Conservation (phyloP, 2,113 vertebrate species). For the Lagopus leucura region DNA sequence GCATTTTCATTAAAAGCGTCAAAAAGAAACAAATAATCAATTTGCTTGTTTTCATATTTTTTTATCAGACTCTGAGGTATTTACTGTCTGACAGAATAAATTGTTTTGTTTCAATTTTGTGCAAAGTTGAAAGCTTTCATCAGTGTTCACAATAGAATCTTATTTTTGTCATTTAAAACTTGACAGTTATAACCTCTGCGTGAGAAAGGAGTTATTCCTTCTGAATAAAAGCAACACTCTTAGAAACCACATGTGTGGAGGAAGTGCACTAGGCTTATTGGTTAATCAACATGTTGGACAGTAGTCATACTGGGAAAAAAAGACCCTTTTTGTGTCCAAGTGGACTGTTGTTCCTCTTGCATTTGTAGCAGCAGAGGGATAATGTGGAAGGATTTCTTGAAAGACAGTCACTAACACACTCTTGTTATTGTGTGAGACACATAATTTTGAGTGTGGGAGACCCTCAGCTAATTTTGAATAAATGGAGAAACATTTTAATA, state of each 20-base stretch:
- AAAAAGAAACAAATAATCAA: not conserved
- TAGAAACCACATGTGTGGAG: not conserved
- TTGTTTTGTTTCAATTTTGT: not conserved
- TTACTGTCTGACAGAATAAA: slow-evolving; percentile 7
- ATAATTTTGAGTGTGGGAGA: not conserved
- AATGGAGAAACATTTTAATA: not conserved
- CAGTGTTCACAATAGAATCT: not conserved
- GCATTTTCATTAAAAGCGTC: not conserved
- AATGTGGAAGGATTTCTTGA: not conserved
- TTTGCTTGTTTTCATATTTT: not conserved
- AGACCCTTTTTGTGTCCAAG: not conserved
- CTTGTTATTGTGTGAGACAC: not conserved
- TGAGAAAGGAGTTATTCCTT: not conserved
- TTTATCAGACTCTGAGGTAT: not conserved
- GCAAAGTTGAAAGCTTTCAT: not conserved
- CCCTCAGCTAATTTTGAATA: not conserved
- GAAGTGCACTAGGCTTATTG: not conserved
- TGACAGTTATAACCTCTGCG: not conserved
- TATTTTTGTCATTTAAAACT: slow-evolving; percentile 10
- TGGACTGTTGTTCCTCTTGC: not conserved
- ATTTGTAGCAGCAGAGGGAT: not conserved
- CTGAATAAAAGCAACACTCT: not conserved
- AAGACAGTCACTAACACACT: not conserved
- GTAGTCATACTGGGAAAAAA: not conserved
- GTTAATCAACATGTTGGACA: not conserved